phyloP scores from a whole-genome alignment of 2,888 invertebrate genomes.

The Xanthia togata region DNA sequence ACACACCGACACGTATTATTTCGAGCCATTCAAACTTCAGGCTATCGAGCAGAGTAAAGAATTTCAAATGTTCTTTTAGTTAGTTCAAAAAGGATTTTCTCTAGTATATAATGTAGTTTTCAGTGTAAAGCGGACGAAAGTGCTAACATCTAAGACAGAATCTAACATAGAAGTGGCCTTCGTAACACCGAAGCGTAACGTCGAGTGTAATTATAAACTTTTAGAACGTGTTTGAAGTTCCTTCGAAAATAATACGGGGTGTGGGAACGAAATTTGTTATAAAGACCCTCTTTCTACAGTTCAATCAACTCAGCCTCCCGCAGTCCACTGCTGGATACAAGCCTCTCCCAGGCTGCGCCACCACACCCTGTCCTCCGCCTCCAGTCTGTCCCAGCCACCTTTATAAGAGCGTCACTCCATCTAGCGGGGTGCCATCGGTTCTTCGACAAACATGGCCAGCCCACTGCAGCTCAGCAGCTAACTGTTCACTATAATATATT shows the following conservation, averaged over 20 bases:
- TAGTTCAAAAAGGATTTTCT: slow-evolving; percentile 33
- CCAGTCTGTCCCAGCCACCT: no score
- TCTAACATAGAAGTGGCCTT: slow-evolving; percentile 22
- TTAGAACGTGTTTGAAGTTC: slow-evolving; percentile 7
- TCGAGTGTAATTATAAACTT: slow-evolving; percentile 21
- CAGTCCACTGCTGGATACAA: no score
- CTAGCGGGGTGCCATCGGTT: no score
- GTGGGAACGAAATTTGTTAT: background rate
- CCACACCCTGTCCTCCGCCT: no score
- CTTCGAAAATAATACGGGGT: background rate
- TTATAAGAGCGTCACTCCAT: no score
- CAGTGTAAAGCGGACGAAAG: slow-evolving; percentile 28
- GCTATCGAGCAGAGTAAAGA: slow-evolving; percentile 10
- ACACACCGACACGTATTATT: slow-evolving; percentile 37
- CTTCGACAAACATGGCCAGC: no score
- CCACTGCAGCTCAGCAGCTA: background rate
- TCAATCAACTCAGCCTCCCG: no score
- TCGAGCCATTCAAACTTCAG: slow-evolving; percentile 30
- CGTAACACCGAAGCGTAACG: slow-evolving; percentile 15
- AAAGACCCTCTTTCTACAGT: no score
- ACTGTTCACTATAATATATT: background rate
- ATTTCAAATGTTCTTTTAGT: slow-evolving; percentile 23
- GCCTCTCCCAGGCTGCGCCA: no score
- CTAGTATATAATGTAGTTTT: slow-evolving; percentile 46
- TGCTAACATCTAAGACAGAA: no score